Conservation (phyloP, 2,888 invertebrate species). For the Morpho helenor region DNA sequence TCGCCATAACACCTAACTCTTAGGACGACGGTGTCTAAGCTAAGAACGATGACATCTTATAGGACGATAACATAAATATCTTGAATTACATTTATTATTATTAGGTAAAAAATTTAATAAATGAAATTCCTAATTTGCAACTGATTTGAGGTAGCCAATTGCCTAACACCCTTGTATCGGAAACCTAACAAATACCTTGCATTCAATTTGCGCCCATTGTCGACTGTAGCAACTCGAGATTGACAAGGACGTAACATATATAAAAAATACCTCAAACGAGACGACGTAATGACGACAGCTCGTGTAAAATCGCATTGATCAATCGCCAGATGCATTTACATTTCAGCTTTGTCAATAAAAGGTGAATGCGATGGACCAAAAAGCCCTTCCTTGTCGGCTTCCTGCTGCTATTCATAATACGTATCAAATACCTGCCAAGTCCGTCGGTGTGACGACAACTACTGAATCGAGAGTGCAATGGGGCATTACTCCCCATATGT, state of each 20-base stretch:
- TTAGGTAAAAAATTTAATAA: too few species aligned
- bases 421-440: conserved; percentile 77
- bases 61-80: too few species aligned
- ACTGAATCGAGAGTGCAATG: conserved; percentile 69
- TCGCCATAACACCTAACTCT: conserved; percentile 32
- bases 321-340: conserved; percentile 36
- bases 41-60: conserved; percentile 5
- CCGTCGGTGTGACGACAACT: conserved; percentile 77
- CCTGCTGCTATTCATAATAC: conserved; percentile 69
- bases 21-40: conserved; percentile 17
- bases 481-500: conserved; percentile 64
- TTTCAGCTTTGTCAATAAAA: conserved; percentile 17
- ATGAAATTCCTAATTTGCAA: too few species aligned
- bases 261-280: conserved; percentile 61
- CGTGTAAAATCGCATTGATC: conserved; percentile 39
- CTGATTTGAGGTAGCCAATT: too few species aligned
- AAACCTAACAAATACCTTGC: conserved; percentile 73
- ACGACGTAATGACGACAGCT: conserved; percentile 57
- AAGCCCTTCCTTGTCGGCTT: conserved; percentile 38
- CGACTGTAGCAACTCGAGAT: conserved; percentile 38
- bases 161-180: conserved; percentile 3
- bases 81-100: too few species aligned
- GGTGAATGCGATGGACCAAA: conserved; percentile 38
- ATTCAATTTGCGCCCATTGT: conserved; percentile 44
- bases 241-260: conserved; percentile 55